Base-by-base conservation (phyloP, 64 coral and sea anemone species). In the Platygyra sinensis region DNA sequence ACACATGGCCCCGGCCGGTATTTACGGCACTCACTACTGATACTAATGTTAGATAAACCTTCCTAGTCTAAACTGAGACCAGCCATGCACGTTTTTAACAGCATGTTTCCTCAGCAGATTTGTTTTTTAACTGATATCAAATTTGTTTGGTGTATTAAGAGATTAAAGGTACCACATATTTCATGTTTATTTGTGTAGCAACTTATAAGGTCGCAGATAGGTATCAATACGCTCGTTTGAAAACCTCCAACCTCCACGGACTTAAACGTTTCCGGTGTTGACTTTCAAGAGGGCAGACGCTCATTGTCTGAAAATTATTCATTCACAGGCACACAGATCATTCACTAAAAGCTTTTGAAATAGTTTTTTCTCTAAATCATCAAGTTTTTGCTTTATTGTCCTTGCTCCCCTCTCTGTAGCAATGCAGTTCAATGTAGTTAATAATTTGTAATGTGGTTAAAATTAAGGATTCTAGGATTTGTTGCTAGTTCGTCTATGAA, bases 141-240 rank as follows among this genome's bases (percentile, higher is more conserved):
- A 19, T 76, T 76, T 76, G 15, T 46, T 46, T 76, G 74, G 20
- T 27, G 11, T 62, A 46, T 46, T 46, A 46, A 80, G 50, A n/a
- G 13, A 85, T 71, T 72, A 12, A 50, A 8, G 81, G 81, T 63
- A 63, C 81, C 63, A n/a, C 18, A 71, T 11, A 24, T 62, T 51
- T 63, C 24, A 39, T 50, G 39, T 71, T 71, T 85, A 64, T 85
- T 85, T 85, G 81, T 72, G 39, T 71, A 67, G 81, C 54, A 82
- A 82, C 27, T 42, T 51, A 11, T 69, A 18, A 50, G 81, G 81
- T 69, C 63, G 46, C 18, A 24, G 24, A 51, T 33, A 52, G 81
- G 52, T 3, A 24, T 22, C 36, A 57, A 57, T 57, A 57, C 54
- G 42, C 54, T 57, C 12, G 54, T 20, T n/a, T 46, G 42, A 46